These are phyloP conservation scores for Pleuronectes platessa DNA, from an alignment of 2,113 vertebrate species.

Conservation along the genomic window DNA sequence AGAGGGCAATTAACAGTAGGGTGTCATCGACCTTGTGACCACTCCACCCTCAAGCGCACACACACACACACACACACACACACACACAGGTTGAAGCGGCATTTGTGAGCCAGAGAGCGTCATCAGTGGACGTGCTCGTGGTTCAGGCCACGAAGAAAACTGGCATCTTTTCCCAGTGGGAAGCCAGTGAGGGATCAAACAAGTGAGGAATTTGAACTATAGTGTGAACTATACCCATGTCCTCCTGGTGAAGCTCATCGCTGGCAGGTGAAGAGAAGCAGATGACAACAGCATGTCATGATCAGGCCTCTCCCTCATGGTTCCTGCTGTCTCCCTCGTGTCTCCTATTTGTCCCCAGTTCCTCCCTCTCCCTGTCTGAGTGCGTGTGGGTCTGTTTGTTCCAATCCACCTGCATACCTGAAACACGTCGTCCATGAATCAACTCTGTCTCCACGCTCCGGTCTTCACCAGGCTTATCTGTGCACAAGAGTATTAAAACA, in stretches of 20 bases:
- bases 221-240: neutral
- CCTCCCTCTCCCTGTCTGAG: neutral
- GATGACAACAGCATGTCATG: neutral
- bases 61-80: neutral
- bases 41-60: slow-evolving; percentile 5
- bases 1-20: slow-evolving; percentile 45
- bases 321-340: neutral
- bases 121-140: neutral
- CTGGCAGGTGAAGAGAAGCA: slow-evolving; percentile 29
- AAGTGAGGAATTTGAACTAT: neutral
- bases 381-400: neutral
- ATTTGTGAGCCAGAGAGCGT: neutral
- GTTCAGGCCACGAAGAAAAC: neutral
- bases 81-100: neutral
- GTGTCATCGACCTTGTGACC: slow-evolving; percentile 57
- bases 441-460: neutral
- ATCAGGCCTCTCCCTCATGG: neutral
- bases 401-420: neutral
- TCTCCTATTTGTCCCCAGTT: neutral
- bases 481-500: neutral
- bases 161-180: rapidly evolving
- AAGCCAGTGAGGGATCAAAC: neutral
- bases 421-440: neutral
- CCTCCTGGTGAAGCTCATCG: neutral
- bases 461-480: no score